Percentiles rank a stretch among this genome's conserved stretches.
Conservation (phyloP, 2,113 vertebrate species). For the Myotis davidii region DNA sequence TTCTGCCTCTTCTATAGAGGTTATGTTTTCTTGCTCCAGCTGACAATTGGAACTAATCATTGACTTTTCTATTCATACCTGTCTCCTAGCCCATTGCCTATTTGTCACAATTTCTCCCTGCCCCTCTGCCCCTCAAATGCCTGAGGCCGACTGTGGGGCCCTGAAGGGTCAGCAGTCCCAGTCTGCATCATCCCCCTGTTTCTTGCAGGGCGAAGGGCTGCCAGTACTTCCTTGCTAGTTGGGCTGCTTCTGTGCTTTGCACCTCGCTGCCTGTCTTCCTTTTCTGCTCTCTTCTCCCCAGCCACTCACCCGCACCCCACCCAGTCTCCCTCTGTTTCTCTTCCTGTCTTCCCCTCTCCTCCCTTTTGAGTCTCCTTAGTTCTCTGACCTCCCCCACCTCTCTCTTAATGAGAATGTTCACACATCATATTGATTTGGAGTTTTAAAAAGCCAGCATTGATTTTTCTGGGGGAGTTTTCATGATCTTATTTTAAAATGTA, state of each 20-base stretch:
- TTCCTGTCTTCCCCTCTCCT: neutral
- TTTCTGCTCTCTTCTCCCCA: neutral
- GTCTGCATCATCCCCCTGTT: too few relatives aligned
- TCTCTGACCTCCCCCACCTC: conserved; percentile 66
- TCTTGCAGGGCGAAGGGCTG: neutral
- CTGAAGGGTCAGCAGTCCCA: rapidly evolving
- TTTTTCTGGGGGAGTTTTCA: conserved; percentile 74
- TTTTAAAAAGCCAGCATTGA: conserved; percentile 74
- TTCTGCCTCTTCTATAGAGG: neutral
- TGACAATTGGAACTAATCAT: neutral
- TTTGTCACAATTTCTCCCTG: neutral
- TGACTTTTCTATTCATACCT: neutral
- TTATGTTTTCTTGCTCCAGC: neutral
- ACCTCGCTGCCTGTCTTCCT: neutral
- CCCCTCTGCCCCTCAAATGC: neutral
- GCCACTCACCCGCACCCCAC: rapidly evolving
- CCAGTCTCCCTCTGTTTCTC: neutral
- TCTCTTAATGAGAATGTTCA: conserved; percentile 75
- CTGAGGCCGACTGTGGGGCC: neutral
- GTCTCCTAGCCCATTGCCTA: neutral
- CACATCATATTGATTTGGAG: conserved; percentile 78
- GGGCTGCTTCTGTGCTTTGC: neutral
- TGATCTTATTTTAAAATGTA: conserved; percentile 73
- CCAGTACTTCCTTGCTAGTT: rapidly evolving
- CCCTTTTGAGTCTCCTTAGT: conserved; percentile 14